Percentiles rank a stretch among this genome's conserved stretches.
These are phyloP conservation scores for Coenobita brevimanus DNA, from an alignment of 1,140 invertebrate species.

Conservation along the genomic window DNA sequence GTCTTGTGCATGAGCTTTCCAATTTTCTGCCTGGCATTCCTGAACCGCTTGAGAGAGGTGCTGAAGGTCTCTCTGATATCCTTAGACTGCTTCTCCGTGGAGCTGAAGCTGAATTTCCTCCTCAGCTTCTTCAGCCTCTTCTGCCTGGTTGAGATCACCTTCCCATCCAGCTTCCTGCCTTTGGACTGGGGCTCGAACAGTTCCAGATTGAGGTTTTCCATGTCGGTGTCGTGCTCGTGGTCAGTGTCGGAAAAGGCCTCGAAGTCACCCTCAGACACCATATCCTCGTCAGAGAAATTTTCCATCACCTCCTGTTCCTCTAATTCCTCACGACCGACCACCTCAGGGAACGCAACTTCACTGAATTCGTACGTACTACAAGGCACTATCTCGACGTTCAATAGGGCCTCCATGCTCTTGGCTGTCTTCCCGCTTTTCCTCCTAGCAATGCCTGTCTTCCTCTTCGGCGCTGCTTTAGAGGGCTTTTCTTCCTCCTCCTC, in stretches of 20 bases:
- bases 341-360: conserved; percentile 51
- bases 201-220: conserved; percentile 66
- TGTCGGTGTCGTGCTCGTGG: conserved; percentile 65
- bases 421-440: conserved; percentile 23
- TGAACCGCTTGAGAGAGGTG: conserved; percentile 62
- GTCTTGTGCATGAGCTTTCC: conserved; percentile 62
- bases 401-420: conserved; percentile 37
- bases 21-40: conserved; percentile 63
- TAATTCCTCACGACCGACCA: conserved; percentile 34
- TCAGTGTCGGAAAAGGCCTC: conserved; percentile 65
- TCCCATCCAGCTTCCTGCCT: conserved; percentile 18
- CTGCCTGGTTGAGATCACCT: conserved; percentile 56
- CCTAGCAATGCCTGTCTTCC: neutral
- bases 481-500: conserved; percentile 47
- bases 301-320: conserved; percentile 65
- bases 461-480: neutral
- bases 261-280: conserved; percentile 57
- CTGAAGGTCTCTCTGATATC: conserved; percentile 62
- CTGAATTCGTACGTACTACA: conserved; percentile 61
- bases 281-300: conserved; percentile 63
- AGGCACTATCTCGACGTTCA: conserved; percentile 55
- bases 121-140: conserved; percentile 57
- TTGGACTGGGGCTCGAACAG: conserved; percentile 51
- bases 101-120: conserved; percentile 66
- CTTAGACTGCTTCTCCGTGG: conserved; percentile 61